Evolutionary conservation across 1,140 invertebrate genomes (phyloP).

Genomic region (Eupristina koningsbergeri): DNA sequence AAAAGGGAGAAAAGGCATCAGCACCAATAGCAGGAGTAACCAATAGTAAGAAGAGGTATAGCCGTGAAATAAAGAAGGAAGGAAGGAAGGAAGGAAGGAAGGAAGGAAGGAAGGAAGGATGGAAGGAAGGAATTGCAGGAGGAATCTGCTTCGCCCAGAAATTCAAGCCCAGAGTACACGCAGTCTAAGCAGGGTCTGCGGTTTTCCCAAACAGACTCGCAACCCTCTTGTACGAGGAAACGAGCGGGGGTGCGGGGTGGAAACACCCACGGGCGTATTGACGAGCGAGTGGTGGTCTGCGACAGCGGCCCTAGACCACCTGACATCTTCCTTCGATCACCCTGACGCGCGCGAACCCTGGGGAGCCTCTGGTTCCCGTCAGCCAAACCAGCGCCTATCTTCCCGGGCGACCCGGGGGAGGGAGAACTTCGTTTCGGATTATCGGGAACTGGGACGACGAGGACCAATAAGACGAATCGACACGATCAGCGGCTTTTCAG

Average conservation of each 20-base stretch:
- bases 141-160: background rate
- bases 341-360: conserved; percentile 26
- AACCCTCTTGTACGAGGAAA: conserved; percentile 26
- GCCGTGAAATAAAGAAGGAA: too few relatives aligned
- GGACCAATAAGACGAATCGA: background rate
- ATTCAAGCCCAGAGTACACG: background rate
- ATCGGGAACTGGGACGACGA: background rate
- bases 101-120: too few relatives aligned
- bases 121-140: too few relatives aligned
- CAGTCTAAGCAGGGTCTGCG: background rate
- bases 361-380: background rate
- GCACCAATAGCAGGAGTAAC: background rate
- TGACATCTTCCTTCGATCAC: conserved; percentile 61
- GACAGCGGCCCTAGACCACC: conserved; percentile 60
- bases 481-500: conserved; percentile 8
- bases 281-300: conserved; percentile 65
- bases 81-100: too few relatives aligned
- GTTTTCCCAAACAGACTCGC: background rate
- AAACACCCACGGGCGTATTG: conserved; percentile 58
- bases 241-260: conserved; percentile 54
- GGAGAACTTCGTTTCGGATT: background rate
- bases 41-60: background rate
- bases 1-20: background rate
- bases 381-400: background rate
- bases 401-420: background rate